phyloP scores from a whole-genome alignment of 2,888 invertebrate species.

The Alloplasta piceator region DNA sequence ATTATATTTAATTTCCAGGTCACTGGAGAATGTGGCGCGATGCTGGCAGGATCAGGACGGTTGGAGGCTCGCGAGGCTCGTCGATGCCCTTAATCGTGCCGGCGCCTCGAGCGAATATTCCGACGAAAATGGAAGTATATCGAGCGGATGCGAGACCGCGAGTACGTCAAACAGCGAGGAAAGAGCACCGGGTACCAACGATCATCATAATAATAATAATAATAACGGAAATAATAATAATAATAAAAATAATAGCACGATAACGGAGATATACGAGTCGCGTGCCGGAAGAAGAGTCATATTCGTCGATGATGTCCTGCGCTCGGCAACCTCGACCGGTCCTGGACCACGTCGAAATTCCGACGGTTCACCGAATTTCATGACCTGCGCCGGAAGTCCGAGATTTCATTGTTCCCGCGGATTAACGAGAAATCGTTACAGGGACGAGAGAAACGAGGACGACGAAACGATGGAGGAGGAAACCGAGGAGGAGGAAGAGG shows the following conservation, averaged over 20 bases:
- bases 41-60: constrained; percentile 81
- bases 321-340: constrained; percentile 56
- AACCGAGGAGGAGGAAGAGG: constrained; percentile 74
- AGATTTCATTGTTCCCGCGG: constrained; percentile 74
- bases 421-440: constrained; percentile 72
- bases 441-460: constrained; percentile 74
- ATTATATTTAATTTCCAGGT: constrained; percentile 66
- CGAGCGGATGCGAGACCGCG: constrained; percentile 92
- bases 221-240: constrained; percentile 18
- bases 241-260: not conserved
- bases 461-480: constrained; percentile 77
- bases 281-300: constrained; percentile 71
- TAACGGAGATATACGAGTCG: constrained; percentile 67
- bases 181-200: constrained; percentile 77
- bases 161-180: constrained; percentile 86
- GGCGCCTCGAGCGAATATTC: constrained; percentile 76
- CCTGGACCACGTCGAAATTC: constrained; percentile 77
- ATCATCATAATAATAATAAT: constrained; percentile 70
- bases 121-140: constrained; percentile 85
- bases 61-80: constrained; percentile 79
- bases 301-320: constrained; percentile 70
- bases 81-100: constrained; percentile 78
- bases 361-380: constrained; percentile 80
- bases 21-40: constrained; percentile 78
- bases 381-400: constrained; percentile 80